Percentiles rank a stretch among this genome's conserved stretches.
These are phyloP conservation scores for Butastur rufipennis DNA, from an alignment of 2,113 vertebrate species.

Conservation along the genomic window DNA sequence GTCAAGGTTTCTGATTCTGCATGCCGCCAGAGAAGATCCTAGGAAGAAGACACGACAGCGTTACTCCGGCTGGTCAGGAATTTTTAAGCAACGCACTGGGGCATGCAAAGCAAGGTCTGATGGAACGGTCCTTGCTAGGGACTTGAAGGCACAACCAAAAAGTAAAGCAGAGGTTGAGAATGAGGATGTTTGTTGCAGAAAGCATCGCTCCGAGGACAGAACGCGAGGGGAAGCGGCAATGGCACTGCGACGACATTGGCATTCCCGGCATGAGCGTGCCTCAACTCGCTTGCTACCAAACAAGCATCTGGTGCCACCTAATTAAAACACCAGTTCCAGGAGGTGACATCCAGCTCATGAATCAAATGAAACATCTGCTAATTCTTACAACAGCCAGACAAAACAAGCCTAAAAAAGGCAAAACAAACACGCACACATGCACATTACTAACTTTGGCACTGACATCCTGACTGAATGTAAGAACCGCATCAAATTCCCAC, in stretches of 20 bases:
- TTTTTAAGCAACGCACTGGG: neutral
- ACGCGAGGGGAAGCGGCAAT: neutral
- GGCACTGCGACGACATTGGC: neutral
- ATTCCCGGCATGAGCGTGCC: neutral
- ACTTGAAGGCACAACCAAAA: neutral
- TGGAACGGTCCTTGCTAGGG: neutral
- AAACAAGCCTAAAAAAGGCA: conserved; percentile 25
- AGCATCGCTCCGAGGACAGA: neutral
- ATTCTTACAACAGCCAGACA: conserved; percentile 43
- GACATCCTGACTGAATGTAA: neutral
- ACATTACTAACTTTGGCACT: conserved; percentile 38
- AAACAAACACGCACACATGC: neutral
- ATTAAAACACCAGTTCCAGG: conserved; percentile 56
- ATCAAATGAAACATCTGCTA: conserved; percentile 52
- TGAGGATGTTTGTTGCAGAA: neutral
- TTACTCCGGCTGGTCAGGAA: neutral
- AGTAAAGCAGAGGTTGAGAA: neutral
- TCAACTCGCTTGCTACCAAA: neutral
- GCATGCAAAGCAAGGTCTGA: neutral
- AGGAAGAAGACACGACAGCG: neutral
- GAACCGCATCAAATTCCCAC: neutral
- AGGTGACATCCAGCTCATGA: conserved; percentile 27
- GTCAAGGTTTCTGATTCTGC: neutral
- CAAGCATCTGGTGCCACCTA: conserved; percentile 60
- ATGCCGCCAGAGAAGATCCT: neutral